Evolutionary conservation across 2,113 vertebrate species (phyloP), one percentile per base, ranked within the genome.

Genomic region (Phoenicopterus ruber): DNA sequence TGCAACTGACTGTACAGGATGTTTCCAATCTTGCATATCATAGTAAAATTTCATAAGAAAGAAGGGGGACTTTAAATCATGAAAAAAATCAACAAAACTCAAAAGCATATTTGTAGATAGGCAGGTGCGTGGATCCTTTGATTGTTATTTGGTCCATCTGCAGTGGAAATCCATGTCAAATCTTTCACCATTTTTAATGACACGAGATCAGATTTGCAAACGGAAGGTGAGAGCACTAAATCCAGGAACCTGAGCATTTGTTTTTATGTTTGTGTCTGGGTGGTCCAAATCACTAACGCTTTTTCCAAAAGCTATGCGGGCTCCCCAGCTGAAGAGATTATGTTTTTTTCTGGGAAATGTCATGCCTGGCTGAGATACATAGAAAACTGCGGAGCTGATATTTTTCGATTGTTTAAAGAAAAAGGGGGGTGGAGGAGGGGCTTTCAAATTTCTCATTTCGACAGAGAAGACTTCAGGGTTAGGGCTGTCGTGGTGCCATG

Each of bases 361-460:
- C 0, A 0, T 24, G 62, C 14, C 42, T 93, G 11, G 20, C 28
- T 65, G 17, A 73, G 62, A 52, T 42, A 42, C 3, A 0, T 2
- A 73, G 26, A 31, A 67, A 76, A 47, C 13, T 25, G 31, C 1
- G 0, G 13, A 74, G 32, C 9, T 31, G 10, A 6, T 83, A 28
- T 19, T 88, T 88, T 71, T 34, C 5, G 3, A 31, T 49, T 82
- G 24, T 32, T 62, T 8, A 0, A 19, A 36, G 47, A 69, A 40
- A 17, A 40, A 46, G 7, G 2, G 0, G 1, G 0, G 1, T 2
- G 6, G 4, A 3, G 14, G 17, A 46, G 6, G 3, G 2, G 7
- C 5, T 69, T 72, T 86, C 22, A 55, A 0, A 50, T 62, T 36
- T 87, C 22, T 71, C 4, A 1, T 66, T 82, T 90, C 14, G 67